Base-by-base conservation (phyloP, 1,140 invertebrate species). In the Anagrus nilaparvatae region DNA sequence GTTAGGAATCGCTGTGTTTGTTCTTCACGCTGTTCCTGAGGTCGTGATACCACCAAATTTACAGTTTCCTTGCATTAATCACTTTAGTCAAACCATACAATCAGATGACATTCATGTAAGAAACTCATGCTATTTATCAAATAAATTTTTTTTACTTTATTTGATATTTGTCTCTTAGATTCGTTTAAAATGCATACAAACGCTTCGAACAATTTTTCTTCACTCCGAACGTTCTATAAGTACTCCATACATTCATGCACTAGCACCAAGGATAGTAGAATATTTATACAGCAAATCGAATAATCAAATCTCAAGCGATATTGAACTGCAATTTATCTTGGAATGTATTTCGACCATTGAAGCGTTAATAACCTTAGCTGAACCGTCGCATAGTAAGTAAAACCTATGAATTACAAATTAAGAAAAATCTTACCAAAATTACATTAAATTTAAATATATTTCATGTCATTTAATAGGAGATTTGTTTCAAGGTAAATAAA, bases 31-130 rank as follows among this genome's bases (percentile, higher is more conserved):
- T 9, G 81, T 85, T 1, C 72, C 81, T 4, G 73, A 81, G 44
- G 81, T 92, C 8, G 77, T 84, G 8, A 70, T 74, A 24, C 78
- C 82, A 7, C 80, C 83, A 2, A 84, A 87, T 53, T 63, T 97
- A 20, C 85, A 90, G 59, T 90, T 88, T 69, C 91, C 91, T 2
- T 91, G 87, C 56, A 87, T 96, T 48, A 93, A 96, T 70, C 81
- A 95, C 49, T 92, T 95, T 59, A 74, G 86, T 34, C 84, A 89
- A 49, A 85, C 87, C 52, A 76, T 96, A 46, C 82, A 91, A 56
- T 84, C 79, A 12, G 62, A 75, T 7, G 78, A 82, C 60, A 67
- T 79, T 25, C 66, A 78, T 56, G 87, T 91, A 63, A 69, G 64
- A 61, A 33, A 30, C 39, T 43, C 20, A 43, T 33, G 46, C 38